Percentiles rank a stretch among this genome's conserved stretches.
phyloP scores from a whole-genome alignment of 2,113 vertebrate genomes.

The Corydoras maculifer region DNA sequence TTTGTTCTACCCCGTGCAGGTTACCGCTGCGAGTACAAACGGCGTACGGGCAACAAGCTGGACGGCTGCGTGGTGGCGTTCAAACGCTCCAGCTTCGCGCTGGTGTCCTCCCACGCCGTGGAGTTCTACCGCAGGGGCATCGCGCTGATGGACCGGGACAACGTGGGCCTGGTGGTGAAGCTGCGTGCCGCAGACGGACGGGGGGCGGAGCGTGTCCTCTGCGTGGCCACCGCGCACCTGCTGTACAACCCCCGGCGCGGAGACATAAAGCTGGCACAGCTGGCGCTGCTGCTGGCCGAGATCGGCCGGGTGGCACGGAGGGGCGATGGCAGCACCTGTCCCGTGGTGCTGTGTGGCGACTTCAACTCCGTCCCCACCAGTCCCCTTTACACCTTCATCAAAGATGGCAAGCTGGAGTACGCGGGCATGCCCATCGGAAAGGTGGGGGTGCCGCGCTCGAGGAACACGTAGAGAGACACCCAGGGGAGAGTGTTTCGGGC shows the following conservation, averaged over 20 bases:
- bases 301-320: constrained; percentile 68
- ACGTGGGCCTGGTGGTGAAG: constrained; percentile 84
- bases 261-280: constrained; percentile 90
- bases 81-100: constrained; percentile 77
- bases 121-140: constrained; percentile 81
- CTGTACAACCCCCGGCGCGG: constrained; percentile 91
- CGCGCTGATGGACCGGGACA: constrained; percentile 86
- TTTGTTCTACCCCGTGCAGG: constrained; percentile 56
- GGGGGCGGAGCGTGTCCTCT: constrained; percentile 52
- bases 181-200: constrained; percentile 60
- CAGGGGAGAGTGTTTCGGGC: too few species aligned
- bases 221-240: constrained; percentile 91
- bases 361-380: constrained; percentile 91
- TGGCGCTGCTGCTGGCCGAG: constrained; percentile 91
- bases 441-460: constrained; percentile 53
- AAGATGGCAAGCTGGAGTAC: constrained; percentile 78
- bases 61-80: constrained; percentile 90
- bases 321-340: constrained; percentile 68
- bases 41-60: constrained; percentile 83
- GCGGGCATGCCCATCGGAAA: constrained; percentile 74
- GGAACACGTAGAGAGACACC: too few species aligned
- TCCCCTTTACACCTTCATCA: constrained; percentile 86
- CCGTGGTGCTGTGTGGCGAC: constrained; percentile 87
- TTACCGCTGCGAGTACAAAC: constrained; percentile 91
- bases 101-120: constrained; percentile 78